These are phyloP conservation scores for Cyprichromis sp. DNA, from an alignment of 2,113 vertebrate genomes.

Conservation along the genomic window DNA sequence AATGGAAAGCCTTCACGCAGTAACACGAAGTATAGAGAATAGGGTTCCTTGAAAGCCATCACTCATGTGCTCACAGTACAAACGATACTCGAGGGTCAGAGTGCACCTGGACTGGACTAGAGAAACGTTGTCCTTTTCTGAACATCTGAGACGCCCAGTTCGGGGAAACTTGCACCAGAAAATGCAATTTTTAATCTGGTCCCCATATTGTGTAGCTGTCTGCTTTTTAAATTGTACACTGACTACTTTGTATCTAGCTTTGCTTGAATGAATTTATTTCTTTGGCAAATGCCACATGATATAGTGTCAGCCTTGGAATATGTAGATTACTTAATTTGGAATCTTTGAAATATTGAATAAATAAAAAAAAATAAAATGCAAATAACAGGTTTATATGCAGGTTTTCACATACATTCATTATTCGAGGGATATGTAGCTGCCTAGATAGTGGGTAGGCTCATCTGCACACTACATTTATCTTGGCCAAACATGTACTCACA, in stretches of 20 bases:
- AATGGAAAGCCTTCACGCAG: background rate
- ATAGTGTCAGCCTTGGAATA: background rate
- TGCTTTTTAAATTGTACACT: background rate
- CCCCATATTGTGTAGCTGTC: background rate
- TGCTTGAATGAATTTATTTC: background rate
- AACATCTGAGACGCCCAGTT: background rate
- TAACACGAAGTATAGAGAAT: background rate
- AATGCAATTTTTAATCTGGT: background rate
- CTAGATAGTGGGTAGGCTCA: background rate
- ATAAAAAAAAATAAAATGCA: background rate
- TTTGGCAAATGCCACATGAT: background rate
- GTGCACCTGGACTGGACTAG: rapidly evolving
- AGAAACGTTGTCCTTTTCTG: background rate
- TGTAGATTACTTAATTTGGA: background rate
- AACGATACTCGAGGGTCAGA: background rate
- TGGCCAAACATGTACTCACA: background rate
- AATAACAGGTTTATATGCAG: background rate
- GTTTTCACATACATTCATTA: background rate
- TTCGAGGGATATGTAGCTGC: background rate
- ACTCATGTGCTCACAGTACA: background rate
- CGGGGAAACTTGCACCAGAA: background rate
- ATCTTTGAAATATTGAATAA: background rate
- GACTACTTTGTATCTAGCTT: background rate
- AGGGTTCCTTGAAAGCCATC: background rate
- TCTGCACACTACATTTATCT: background rate